Evolutionary conservation across 2,797 vertebrate species (phyloP), one percentile per base, ranked within the genome.

Genomic region (Aeoliscus strigatus): DNA sequence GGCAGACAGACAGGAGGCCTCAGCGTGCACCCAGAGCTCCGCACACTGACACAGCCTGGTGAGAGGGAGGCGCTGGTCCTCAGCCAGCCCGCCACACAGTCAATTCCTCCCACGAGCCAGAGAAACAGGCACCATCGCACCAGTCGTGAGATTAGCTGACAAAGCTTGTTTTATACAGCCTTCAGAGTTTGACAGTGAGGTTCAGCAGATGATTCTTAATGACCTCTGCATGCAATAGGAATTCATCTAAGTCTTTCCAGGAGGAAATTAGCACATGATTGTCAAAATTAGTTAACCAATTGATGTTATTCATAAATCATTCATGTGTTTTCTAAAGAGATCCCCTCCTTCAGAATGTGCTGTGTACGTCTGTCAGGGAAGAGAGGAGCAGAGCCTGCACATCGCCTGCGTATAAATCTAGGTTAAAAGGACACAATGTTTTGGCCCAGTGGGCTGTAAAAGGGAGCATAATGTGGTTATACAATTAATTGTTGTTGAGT

Each of bases 1-100:
- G 74, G 68, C 76, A 75, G 75, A 74, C 69, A 70, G 77, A 80
- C 71, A 71, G 83, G 75, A 75, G 70, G 74, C 60, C 67, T 59
- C 72, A 55, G 73, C 46, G 31, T 75, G 70, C 81, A 82, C 80
- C 81, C 79, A 80, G 76, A 85, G 44, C 68, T 50, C 68, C 15
- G 47, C 14, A 45, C 70, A n/a, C n/a, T 71, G 76, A 82, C 61
- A 55, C 41, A 51, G 44, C 64, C 54, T 47, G 50, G 36, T 59
- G 27, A 58, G 47, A 40, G 29, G 39, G 21, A 35, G 30, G 36
- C 51, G 58, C 49, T 52, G 55, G 39, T 52, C 53, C 5, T 36
- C 47, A 25, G 57, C 50, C 61, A 59, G 54, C 15, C 38, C 56
- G 21, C 30, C 48, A 52, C 52, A 3, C 37, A 24, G 58, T 27